phyloP scores from a whole-genome alignment of 2,888 invertebrate species.

The Mythimna lalbum region DNA sequence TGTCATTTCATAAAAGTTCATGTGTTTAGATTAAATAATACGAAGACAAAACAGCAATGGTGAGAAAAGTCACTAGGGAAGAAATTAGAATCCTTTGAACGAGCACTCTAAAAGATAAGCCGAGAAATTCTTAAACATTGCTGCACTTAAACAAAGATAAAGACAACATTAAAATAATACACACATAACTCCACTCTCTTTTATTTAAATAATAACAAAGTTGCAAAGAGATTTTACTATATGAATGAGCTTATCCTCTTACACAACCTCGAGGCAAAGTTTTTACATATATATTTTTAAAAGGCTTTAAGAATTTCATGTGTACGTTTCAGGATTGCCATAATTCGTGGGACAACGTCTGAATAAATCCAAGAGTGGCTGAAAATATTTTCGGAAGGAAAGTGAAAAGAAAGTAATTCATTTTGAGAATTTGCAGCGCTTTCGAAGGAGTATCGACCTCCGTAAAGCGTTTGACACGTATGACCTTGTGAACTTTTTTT shows the following conservation, averaged over 20 bases:
- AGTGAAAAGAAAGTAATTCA: slow-evolving; percentile 11
- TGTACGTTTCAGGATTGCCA: slow-evolving; percentile 21
- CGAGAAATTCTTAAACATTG: neutral
- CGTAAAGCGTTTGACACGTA: slow-evolving; percentile 23
- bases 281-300: slow-evolving; percentile 18
- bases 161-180: slow-evolving; percentile 1
- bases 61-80: neutral
- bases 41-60: neutral
- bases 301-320: slow-evolving; percentile 15
- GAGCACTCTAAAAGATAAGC: neutral
- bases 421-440: slow-evolving; percentile 7
- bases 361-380: slow-evolving; percentile 33
- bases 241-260: slow-evolving; percentile 49
- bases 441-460: slow-evolving; percentile 23
- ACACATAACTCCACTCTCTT: neutral
- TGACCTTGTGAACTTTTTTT: slow-evolving; percentile 8
- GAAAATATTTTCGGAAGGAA: slow-evolving; percentile 12
- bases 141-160: slow-evolving; percentile 2
- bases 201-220: slow-evolving; percentile 32
- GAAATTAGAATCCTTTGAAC: slow-evolving; percentile 1
- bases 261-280: slow-evolving; percentile 11
- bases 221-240: slow-evolving; percentile 31
- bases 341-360: slow-evolving; percentile 27
- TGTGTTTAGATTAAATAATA: neutral
- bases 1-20: neutral